phyloP scores from a whole-genome alignment of 1,140 invertebrate genomes.

The Cotesia typhae region DNA sequence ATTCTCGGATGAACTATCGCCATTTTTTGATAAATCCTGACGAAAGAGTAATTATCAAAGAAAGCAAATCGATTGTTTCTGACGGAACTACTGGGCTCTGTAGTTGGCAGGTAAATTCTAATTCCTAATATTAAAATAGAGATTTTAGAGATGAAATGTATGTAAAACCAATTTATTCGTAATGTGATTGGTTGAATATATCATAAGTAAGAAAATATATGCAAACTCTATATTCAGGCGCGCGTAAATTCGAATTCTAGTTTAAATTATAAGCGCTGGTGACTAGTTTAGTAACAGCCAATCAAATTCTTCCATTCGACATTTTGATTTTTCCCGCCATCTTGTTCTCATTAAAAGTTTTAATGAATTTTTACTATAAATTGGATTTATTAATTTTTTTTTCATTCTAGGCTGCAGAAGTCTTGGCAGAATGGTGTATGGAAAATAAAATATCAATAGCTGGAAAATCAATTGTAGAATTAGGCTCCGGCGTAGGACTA shows the following conservation, averaged over 20 bases:
- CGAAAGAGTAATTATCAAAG: constrained; percentile 62
- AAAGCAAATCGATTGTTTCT: constrained; percentile 68
- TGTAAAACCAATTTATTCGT: too few relatives aligned
- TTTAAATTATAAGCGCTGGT: constrained; percentile 26
- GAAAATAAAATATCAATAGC: constrained; percentile 56
- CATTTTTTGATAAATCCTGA: constrained; percentile 60
- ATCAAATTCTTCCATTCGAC: not conserved
- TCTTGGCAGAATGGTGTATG: constrained; percentile 67
- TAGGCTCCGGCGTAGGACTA: constrained; percentile 70
- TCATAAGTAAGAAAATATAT: too few relatives aligned
- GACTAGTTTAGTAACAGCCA: not conserved
- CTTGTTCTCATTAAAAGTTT: not conserved
- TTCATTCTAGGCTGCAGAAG: constrained; percentile 59
- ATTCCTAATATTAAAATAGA: too few relatives aligned
- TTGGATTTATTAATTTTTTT: not conserved
- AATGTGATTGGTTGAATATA: too few relatives aligned
- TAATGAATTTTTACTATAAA: too few relatives aligned
- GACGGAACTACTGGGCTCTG: constrained; percentile 69
- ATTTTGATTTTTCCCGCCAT: not conserved
- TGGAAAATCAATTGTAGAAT: constrained; percentile 66
- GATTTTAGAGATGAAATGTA: too few relatives aligned
- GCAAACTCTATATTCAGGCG: too few relatives aligned
- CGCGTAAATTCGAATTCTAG: too few relatives aligned
- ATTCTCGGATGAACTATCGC: constrained; percentile 56
- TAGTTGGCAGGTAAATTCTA: constrained; percentile 65